phyloP scores from a whole-genome alignment of 2,797 vertebrate genomes.

The Triplophysa yarkandensis region DNA sequence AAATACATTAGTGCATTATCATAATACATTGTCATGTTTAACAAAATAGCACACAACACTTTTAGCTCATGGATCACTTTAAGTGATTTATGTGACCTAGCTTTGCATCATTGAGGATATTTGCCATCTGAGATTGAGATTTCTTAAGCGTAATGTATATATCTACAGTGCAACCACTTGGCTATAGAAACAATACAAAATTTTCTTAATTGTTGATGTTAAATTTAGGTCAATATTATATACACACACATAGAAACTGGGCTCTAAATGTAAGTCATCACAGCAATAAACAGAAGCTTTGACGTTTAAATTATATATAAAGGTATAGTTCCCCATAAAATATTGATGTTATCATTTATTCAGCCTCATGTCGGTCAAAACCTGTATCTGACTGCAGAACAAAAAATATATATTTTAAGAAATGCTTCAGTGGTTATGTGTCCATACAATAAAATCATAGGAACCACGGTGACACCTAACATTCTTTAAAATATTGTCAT shows the following conservation, averaged over 20 bases:
- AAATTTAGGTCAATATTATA: neutral
- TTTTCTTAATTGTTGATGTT: neutral
- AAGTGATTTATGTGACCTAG: constrained; percentile 1
- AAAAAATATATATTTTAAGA: too few species aligned
- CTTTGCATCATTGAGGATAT: neutral
- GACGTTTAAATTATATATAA: neutral
- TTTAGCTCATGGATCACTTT: neutral
- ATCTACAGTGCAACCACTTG: neutral
- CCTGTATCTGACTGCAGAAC: too few species aligned
- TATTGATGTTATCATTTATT: too few species aligned
- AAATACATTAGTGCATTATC: neutral
- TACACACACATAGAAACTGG: neutral
- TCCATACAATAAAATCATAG: too few species aligned
- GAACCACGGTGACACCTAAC: too few species aligned
- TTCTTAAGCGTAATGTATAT: neutral
- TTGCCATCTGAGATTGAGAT: neutral
- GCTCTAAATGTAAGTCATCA: neutral
- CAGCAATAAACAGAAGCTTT: neutral
- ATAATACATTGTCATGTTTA: constrained; percentile 9
- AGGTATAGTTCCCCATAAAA: too few species aligned
- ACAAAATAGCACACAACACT: neutral
- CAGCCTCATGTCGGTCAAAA: too few species aligned
- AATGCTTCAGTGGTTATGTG: too few species aligned
- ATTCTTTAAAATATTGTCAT: too few species aligned
- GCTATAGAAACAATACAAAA: neutral